Conservation (phyloP, 2,888 invertebrate species). For the Zygothrica quintamaculata region DNA sequence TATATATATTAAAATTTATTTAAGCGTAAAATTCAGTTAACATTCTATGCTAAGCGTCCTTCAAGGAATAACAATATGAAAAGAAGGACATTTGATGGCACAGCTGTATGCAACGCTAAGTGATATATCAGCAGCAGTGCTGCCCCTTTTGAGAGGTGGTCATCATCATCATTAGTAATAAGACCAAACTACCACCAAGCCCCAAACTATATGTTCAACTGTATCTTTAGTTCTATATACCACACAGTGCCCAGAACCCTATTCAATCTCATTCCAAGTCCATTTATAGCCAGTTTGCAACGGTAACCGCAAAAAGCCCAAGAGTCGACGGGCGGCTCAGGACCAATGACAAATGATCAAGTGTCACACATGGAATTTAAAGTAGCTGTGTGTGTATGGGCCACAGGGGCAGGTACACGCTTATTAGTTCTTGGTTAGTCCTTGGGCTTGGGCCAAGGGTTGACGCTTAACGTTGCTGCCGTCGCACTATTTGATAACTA, state of each 20-base stretch:
- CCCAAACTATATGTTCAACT: too few relatives aligned
- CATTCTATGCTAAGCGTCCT: not conserved
- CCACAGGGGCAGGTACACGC: conserved; percentile 44
- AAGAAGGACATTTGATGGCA: conserved; percentile 30
- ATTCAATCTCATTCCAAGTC: not conserved
- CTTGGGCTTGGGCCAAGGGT: conserved; percentile 41
- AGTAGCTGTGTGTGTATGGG: conserved; percentile 58
- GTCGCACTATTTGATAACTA: conserved; percentile 71
- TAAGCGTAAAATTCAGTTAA: not conserved
- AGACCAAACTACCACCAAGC: conserved; percentile 55
- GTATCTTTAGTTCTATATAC: conserved; percentile 9
- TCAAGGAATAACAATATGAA: conserved; percentile 1
- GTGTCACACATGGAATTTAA: conserved; percentile 81
- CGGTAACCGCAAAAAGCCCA: conserved; percentile 62
- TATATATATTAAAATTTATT: not conserved
- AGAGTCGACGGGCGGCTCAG: conserved; percentile 55
- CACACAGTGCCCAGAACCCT: not conserved
- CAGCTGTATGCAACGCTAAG: conserved; percentile 48
- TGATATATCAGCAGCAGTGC: conserved; percentile 58
- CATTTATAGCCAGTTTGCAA: conserved; percentile 42
- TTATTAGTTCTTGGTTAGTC: conserved; percentile 59
- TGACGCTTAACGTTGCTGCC: conserved; percentile 45
- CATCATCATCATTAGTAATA: conserved; percentile 78
- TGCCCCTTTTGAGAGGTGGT: conserved; percentile 44
- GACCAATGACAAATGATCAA: conserved; percentile 80